Percentiles rank a stretch among this genome's conserved stretches.
phyloP scores from a whole-genome alignment of 2,113 vertebrate species.

The Oryzias javanicus region DNA sequence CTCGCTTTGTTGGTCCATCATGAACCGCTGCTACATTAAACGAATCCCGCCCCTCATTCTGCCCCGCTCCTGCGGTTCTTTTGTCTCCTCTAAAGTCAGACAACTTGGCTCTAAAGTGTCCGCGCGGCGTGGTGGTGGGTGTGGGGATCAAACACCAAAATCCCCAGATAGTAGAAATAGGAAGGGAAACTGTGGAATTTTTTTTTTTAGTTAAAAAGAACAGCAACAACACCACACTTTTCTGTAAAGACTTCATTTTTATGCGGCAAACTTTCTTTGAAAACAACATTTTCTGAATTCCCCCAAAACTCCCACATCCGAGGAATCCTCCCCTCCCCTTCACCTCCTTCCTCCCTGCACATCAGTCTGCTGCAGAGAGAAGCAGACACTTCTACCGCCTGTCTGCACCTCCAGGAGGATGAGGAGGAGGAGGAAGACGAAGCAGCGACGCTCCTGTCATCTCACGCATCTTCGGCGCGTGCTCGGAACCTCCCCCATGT shows the following conservation, averaged over 20 bases:
- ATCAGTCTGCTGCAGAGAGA: slow-evolving; percentile 36
- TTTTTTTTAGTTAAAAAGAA: no score
- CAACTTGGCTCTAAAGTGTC: slow-evolving; percentile 54
- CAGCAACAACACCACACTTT: no score
- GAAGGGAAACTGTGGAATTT: no score
- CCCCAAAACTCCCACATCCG: slow-evolving; percentile 77
- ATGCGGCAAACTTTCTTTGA: slow-evolving; percentile 30
- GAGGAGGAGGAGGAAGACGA: slow-evolving; percentile 7
- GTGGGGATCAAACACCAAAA: background rate
- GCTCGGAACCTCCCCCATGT: no score
- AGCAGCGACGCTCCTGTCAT: slow-evolving; percentile 23
- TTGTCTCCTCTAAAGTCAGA: slow-evolving; percentile 71
- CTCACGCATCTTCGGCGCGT: background rate
- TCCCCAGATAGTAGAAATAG: no score
- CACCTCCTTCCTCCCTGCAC: slow-evolving; percentile 6
- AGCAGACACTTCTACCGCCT: slow-evolving; percentile 44
- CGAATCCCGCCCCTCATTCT: slow-evolving; percentile 51
- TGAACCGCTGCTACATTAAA: slow-evolving; percentile 16
- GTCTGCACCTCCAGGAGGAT: slow-evolving; percentile 16
- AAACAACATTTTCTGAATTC: slow-evolving; percentile 79
- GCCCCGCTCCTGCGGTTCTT: slow-evolving; percentile 64
- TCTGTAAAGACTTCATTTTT: background rate
- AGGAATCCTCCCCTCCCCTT: slow-evolving; percentile 26
- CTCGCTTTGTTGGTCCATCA: slow-evolving; percentile 18
- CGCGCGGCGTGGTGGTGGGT: slow-evolving; percentile 18